phyloP scores from a whole-genome alignment of 1,140 invertebrate species.

The Formica exsecta region DNA sequence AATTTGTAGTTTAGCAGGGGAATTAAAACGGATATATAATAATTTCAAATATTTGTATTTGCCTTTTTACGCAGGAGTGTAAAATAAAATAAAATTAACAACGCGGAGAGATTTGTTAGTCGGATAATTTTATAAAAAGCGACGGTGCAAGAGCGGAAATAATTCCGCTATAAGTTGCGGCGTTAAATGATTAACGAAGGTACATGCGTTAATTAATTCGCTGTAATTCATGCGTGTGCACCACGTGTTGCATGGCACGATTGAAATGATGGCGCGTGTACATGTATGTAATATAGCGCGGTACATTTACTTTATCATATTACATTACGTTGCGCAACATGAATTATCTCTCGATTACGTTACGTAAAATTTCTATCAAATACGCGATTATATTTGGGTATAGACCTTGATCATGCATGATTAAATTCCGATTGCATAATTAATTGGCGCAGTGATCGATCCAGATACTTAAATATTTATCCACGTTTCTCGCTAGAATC shows the following conservation, averaged over 20 bases:
- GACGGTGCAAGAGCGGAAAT: not conserved
- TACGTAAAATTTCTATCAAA: conserved; percentile 23
- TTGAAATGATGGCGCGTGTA: conserved; percentile 9
- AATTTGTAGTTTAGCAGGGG: not conserved
- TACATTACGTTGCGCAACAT: conserved; percentile 22
- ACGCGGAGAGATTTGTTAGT: not conserved
- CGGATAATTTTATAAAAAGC: conserved; percentile 22
- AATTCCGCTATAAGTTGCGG: not conserved
- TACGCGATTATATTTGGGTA: conserved; percentile 14
- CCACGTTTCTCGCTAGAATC: not conserved
- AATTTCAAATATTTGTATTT: not conserved
- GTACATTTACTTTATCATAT: conserved; percentile 33
- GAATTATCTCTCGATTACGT: conserved; percentile 33
- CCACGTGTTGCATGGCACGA: conserved; percentile 5
- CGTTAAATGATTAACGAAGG: not conserved
- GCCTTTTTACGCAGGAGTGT: not conserved
- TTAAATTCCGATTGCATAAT: not conserved
- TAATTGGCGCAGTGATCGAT: not conserved
- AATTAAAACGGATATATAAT: not conserved
- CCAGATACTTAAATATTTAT: conserved; percentile 4
- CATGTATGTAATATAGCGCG: not conserved
- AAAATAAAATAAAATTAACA: conserved; percentile 10
- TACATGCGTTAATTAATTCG: conserved; percentile 22
- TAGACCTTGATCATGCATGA: conserved; percentile 18
- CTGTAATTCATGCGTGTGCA: conserved; percentile 8